Conservation (phyloP, 2,797 vertebrate species). For the Xenops minutus region DNA sequence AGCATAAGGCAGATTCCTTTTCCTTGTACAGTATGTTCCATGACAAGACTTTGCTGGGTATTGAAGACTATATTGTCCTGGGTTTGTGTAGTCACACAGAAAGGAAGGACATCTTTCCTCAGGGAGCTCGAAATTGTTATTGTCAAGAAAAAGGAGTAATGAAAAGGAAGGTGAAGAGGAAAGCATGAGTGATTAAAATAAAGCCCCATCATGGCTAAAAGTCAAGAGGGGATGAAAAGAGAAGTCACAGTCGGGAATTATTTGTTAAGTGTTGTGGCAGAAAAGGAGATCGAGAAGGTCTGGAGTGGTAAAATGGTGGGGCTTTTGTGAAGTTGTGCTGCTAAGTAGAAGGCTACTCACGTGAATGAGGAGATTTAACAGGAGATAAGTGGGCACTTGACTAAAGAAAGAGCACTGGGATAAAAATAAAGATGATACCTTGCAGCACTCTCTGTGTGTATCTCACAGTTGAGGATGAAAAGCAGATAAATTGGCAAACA, state of each 20-base stretch:
- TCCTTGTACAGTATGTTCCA: neutral
- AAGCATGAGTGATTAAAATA: neutral
- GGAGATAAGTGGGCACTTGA: neutral
- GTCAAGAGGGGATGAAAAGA: neutral
- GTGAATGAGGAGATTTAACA: neutral
- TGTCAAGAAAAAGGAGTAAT: neutral
- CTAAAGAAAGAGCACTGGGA: neutral
- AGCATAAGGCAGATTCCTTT: neutral
- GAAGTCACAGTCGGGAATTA: neutral
- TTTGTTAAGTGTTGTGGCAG: neutral
- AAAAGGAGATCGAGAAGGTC: neutral
- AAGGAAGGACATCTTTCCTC: neutral
- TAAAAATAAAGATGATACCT: neutral
- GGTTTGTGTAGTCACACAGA: neutral
- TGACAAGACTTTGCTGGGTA: neutral
- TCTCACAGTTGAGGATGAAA: neutral
- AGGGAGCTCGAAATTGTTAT: neutral
- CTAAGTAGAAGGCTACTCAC: neutral
- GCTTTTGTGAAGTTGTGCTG: neutral
- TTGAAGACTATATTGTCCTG: neutral
- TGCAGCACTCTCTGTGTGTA: neutral
- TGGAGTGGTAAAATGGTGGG: neutral
- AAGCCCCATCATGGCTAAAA: neutral
- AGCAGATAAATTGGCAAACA: neutral
- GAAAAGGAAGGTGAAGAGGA: neutral